Conservation (phyloP, 2,797 vertebrate species). For the Danio albolineatus region DNA sequence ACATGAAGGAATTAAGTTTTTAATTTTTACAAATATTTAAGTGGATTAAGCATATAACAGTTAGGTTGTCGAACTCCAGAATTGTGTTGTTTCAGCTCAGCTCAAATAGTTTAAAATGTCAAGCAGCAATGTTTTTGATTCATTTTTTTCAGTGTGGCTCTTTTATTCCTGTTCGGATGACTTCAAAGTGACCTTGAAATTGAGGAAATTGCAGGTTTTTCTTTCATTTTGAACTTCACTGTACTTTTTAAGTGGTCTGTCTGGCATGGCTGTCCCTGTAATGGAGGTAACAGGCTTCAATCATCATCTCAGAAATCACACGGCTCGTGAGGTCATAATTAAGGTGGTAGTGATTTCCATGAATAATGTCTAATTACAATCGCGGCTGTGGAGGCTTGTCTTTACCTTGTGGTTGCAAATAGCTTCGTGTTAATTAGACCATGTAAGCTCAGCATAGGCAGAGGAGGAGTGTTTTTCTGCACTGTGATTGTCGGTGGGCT, state of each 20-base stretch:
- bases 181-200: too few species aligned
- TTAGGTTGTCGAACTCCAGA: too few species aligned
- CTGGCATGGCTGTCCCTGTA: neutral
- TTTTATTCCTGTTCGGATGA: too few species aligned
- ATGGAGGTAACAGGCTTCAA: constrained; percentile 33
- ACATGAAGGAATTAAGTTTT: too few species aligned
- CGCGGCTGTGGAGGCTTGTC: constrained; percentile 16
- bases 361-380: constrained; percentile 42
- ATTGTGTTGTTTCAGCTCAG: too few species aligned
- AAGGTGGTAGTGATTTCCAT: constrained; percentile 43
- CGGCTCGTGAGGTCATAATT: neutral
- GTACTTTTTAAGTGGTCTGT: constrained; percentile 20
- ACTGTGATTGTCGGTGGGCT: constrained; percentile 45
- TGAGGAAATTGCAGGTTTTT: too few species aligned
- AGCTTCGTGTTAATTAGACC: constrained; percentile 46
- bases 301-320: constrained; percentile 7
- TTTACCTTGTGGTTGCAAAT: constrained; percentile 43
- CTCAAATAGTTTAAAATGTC: too few species aligned
- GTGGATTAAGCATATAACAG: too few species aligned
- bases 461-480: constrained; percentile 9
- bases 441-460: constrained; percentile 20
- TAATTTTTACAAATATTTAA: too few species aligned
- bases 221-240: neutral
- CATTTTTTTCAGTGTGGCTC: too few species aligned
- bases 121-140: too few species aligned